A percentile compares a stretch with the other conserved stretches of the same genome.
Evolutionary conservation across 1,140 invertebrate genomes (phyloP).

Genomic region (Hyles euphorbiae): DNA sequence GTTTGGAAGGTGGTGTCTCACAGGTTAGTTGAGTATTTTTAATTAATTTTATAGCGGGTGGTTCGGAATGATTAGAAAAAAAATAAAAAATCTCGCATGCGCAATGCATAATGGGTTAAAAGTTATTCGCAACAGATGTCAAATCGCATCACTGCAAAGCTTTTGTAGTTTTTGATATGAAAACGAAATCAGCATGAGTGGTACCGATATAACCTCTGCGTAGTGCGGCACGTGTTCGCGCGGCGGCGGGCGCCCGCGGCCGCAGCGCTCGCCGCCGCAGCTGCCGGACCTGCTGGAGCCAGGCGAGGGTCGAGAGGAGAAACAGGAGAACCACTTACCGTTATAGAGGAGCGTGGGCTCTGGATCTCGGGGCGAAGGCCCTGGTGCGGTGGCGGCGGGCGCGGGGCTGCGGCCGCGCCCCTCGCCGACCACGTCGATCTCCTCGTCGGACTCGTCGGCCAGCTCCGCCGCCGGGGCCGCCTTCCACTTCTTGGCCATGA

Average conservation of each 20-base stretch:
- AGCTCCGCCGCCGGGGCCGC: slow-evolving; percentile 86
- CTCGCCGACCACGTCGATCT: slow-evolving; percentile 85
- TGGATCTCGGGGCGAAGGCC: slow-evolving; percentile 64
- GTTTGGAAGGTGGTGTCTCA: too few relatives aligned
- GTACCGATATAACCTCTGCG: slow-evolving; percentile 9
- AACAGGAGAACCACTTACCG: slow-evolving; percentile 40
- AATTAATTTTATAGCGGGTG: not conserved
- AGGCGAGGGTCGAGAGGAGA: not conserved
- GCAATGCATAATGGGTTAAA: slow-evolving; percentile 20
- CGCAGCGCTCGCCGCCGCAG: not conserved
- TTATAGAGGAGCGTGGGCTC: slow-evolving; percentile 72
- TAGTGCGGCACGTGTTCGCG: slow-evolving; percentile 8
- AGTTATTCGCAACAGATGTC: slow-evolving; percentile 30
- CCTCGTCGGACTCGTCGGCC: slow-evolving; percentile 85
- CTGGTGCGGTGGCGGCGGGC: slow-evolving; percentile 68
- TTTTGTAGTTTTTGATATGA: slow-evolving; percentile 3
- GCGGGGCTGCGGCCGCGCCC: slow-evolving; percentile 74
- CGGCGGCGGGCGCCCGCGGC: slow-evolving; percentile 1
- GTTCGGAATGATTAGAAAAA: not conserved
- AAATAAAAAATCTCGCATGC: slow-evolving; percentile 18
- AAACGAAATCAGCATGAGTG: slow-evolving; percentile 4
- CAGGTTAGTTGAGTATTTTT: too few relatives aligned
- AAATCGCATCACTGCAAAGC: slow-evolving; percentile 31
- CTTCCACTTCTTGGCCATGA: slow-evolving; percentile 95
- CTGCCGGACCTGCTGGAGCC: not conserved